Evolutionary conservation across 2,113 vertebrate genomes (phyloP).

Genomic region (Ptyas mucosa): DNA sequence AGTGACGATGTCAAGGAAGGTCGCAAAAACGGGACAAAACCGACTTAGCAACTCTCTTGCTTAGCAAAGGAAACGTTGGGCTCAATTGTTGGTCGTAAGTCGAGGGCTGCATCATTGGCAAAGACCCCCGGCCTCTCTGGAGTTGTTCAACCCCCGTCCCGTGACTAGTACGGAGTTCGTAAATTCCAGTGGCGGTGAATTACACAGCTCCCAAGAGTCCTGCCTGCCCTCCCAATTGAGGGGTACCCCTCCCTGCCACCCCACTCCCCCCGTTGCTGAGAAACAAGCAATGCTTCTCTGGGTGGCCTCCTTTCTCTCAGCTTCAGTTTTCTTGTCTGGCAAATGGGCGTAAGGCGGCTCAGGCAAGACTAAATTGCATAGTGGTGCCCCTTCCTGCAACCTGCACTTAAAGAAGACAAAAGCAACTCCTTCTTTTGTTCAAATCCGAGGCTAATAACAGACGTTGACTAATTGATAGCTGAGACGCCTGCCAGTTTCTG

Average conservation of each 20-base stretch:
- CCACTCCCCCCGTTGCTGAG: no score
- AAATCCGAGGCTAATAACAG: neutral
- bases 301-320: neutral
- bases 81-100: no score
- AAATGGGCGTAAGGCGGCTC: neutral
- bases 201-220: neutral
- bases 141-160: neutral
- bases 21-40: no score
- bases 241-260: no score
- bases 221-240: no score
- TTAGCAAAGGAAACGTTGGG: no score
- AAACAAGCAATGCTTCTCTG: neutral
- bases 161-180: neutral
- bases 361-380: neutral
- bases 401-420: neutral
- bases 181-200: neutral
- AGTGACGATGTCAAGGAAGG: no score
- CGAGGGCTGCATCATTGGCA: neutral
- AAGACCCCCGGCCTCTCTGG: neutral
- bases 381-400: neutral
- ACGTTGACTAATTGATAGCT: neutral
- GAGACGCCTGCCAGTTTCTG: neutral
- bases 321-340: neutral
- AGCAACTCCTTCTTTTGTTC: neutral
- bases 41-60: no score